Percentiles rank a stretch among this genome's conserved stretches.
Evolutionary conservation across 2,888 invertebrate species (phyloP).

Genomic region (Gari tellinella): DNA sequence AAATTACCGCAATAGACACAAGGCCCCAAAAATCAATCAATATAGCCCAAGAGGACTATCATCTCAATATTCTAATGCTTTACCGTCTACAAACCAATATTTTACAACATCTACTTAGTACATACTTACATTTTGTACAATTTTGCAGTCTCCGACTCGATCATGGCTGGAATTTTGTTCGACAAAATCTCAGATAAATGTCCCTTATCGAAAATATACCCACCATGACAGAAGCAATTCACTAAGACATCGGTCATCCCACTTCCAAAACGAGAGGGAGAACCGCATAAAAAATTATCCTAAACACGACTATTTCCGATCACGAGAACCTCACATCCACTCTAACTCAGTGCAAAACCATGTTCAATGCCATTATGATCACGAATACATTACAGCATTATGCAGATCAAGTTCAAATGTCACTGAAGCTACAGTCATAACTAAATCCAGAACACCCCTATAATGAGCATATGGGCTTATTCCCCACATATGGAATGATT

Average conservation of each 20-base stretch:
- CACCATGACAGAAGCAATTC: slow-evolving; percentile 71
- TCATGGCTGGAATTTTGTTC: slow-evolving; percentile 59
- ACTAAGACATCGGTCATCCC: slow-evolving; percentile 59
- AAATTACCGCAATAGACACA: no score
- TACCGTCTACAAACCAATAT: no score
- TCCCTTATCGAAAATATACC: slow-evolving; percentile 59
- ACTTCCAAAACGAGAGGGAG: no score
- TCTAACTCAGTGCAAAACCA: background rate
- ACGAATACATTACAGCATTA: slow-evolving; percentile 24
- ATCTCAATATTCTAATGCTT: no score
- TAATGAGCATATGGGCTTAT: no score
- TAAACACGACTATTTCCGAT: no score
- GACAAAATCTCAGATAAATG: slow-evolving; percentile 49
- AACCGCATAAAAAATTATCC: no score
- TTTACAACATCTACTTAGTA: background rate
- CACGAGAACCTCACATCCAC: no score
- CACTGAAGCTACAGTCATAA: slow-evolving; percentile 3
- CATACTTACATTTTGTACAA: slow-evolving; percentile 79
- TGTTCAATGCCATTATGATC: slow-evolving; percentile 15
- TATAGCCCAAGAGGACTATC: no score
- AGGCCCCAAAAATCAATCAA: no score
- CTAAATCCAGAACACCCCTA: no score
- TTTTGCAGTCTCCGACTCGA: slow-evolving; percentile 79
- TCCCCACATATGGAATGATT: slow-evolving; percentile 7
- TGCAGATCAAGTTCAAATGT: slow-evolving; percentile 28